Percentiles rank a stretch among this genome's conserved stretches.
Evolutionary conservation across 2,888 invertebrate species (phyloP).

Genomic region (Protula sp.): DNA sequence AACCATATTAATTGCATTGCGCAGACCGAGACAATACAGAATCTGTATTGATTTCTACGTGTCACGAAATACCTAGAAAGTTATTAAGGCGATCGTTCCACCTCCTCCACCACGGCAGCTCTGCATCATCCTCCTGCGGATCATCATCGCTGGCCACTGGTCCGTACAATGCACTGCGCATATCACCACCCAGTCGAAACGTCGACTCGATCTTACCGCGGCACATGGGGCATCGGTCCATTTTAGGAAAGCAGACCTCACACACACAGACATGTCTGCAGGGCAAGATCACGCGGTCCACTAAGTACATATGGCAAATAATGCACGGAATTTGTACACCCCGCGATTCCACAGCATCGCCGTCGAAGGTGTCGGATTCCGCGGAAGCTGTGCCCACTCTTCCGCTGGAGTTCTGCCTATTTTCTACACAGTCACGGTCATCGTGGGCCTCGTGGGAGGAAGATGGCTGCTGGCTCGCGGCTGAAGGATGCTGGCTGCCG

Average conservation of each 20-base stretch:
- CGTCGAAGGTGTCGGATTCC: too few relatives aligned
- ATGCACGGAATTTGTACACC: constrained; percentile 68
- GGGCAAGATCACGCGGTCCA: constrained; percentile 74
- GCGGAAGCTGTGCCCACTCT: too few relatives aligned
- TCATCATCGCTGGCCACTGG: not conserved
- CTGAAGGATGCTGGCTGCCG: too few relatives aligned
- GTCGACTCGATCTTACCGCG: constrained; percentile 75
- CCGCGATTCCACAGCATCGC: too few relatives aligned
- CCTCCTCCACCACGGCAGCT: not conserved
- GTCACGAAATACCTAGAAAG: too few relatives aligned
- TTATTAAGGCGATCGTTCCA: not conserved
- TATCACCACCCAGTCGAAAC: constrained; percentile 61
- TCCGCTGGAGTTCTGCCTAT: too few relatives aligned
- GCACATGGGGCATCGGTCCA: constrained; percentile 83
- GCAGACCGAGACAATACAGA: too few relatives aligned
- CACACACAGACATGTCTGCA: constrained; percentile 83
- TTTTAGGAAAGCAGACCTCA: constrained; percentile 70
- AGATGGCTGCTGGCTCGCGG: too few relatives aligned
- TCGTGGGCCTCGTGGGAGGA: too few relatives aligned
- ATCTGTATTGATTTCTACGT: too few relatives aligned
- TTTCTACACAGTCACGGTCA: too few relatives aligned
- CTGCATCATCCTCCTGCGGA: not conserved
- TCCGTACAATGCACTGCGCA: not conserved
- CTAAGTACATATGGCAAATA: constrained; percentile 73
- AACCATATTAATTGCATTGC: too few relatives aligned